phyloP scores from a whole-genome alignment of 2,113 vertebrate species.

The Xyliphius kryptos region DNA sequence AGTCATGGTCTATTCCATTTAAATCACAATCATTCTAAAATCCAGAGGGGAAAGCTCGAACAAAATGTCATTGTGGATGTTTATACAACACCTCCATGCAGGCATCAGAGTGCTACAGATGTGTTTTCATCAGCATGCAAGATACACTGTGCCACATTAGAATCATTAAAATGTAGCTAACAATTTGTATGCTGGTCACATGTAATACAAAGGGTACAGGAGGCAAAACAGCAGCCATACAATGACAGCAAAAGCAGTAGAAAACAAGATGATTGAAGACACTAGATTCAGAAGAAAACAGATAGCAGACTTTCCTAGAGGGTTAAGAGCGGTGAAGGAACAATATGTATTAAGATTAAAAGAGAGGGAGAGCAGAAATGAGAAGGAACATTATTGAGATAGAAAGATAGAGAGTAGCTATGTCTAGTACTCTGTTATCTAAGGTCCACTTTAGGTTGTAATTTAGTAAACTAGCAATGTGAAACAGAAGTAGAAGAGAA shows the following conservation, averaged over 20 bases:
- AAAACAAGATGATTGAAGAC: constrained; percentile 1
- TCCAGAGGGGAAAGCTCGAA: constrained; percentile 4
- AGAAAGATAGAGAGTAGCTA: constrained; percentile 19
- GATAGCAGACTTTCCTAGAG: constrained; percentile 17
- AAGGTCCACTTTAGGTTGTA: no score
- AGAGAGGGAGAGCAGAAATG: constrained; percentile 12
- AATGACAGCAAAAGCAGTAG: neutral
- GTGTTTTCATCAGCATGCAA: constrained; percentile 14
- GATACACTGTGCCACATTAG: neutral
- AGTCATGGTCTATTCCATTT: neutral
- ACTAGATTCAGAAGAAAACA: neutral
- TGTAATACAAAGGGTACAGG: neutral
- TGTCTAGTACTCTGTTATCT: neutral
- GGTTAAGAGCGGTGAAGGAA: neutral
- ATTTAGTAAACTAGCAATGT: no score
- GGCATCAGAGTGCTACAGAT: constrained; percentile 3
- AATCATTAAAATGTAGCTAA: constrained; percentile 2
- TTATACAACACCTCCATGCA: neutral
- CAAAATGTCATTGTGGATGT: constrained; percentile 3
- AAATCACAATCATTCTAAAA: neutral
- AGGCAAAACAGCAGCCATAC: neutral
- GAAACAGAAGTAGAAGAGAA: no score
- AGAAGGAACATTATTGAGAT: constrained; percentile 33
- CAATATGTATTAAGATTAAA: neutral
- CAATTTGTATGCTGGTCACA: constrained; percentile 11